A percentile compares a stretch with the other conserved stretches of the same genome.
Evolutionary conservation across 2,888 invertebrate species (phyloP).

Genomic region (Clivina fossor): DNA sequence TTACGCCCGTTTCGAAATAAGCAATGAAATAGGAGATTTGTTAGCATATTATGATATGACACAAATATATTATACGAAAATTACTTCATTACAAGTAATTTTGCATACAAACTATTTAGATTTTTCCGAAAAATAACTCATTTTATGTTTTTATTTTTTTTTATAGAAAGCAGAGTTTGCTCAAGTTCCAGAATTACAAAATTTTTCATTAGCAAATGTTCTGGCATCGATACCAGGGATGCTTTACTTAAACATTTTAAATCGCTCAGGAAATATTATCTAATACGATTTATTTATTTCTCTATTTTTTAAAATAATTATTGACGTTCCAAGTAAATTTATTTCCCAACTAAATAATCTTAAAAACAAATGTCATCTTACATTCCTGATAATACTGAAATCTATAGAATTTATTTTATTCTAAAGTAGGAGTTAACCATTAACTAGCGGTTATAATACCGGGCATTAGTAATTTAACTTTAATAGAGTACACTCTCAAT

Average conservation of each 20-base stretch:
- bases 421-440: no score
- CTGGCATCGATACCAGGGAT: slow-evolving; percentile 87
- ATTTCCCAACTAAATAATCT: no score
- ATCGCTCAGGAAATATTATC: slow-evolving; percentile 67
- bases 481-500: no score
- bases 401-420: no score
- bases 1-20: slow-evolving; percentile 96
- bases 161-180: slow-evolving; percentile 88
- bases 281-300: no score
- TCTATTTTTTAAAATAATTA: no score
- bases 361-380: no score
- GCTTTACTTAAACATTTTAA: slow-evolving; percentile 85
- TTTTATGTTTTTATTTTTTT: slow-evolving; percentile 34
- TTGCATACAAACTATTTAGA: no score
- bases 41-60: slow-evolving; percentile 93
- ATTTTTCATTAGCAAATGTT: slow-evolving; percentile 91
- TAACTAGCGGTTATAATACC: no score
- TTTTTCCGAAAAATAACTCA: neutral
- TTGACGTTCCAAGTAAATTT: no score
- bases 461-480: no score
- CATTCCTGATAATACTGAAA: no score
- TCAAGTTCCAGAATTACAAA: slow-evolving; percentile 81
- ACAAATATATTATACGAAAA: slow-evolving; percentile 87
- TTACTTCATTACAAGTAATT: slow-evolving; percentile 81
- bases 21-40: slow-evolving; percentile 93